A percentile compares a stretch with the other conserved stretches of the same genome.
Conservation (phyloP, 2,888 invertebrate species). For the Archips crataeganus region DNA sequence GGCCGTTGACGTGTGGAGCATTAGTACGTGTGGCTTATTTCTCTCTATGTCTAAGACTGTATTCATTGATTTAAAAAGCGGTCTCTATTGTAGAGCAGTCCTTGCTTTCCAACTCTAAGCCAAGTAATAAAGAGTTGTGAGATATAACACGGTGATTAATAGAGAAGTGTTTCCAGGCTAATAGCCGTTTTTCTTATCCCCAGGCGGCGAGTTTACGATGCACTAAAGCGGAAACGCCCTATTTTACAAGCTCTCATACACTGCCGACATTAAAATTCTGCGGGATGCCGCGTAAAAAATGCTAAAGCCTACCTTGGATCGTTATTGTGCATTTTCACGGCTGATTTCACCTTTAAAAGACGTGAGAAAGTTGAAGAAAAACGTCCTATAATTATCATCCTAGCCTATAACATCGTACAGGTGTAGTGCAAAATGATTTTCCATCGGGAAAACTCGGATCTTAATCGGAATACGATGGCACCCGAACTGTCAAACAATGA, state of each 20-base stretch:
- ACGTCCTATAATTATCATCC: too few relatives aligned
- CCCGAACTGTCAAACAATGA: too few relatives aligned
- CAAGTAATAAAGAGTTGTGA: slow-evolving; percentile 33
- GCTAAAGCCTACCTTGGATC: not conserved
- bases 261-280: not conserved
- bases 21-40: too few relatives aligned
- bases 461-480: too few relatives aligned
- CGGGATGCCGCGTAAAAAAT: slow-evolving; percentile 13
- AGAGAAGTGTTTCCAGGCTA: slow-evolving; percentile 58
- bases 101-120: slow-evolving; percentile 1
- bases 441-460: too few relatives aligned
- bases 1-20: too few relatives aligned
- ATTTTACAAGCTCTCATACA: slow-evolving; percentile 54
- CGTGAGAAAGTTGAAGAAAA: not conserved
- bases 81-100: not conserved
- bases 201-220: slow-evolving; percentile 67
- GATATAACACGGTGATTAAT: slow-evolving; percentile 43
- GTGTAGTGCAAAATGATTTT: too few relatives aligned
- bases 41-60: too few relatives aligned
- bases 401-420: too few relatives aligned
- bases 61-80: too few relatives aligned
- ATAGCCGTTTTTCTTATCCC: slow-evolving; percentile 59
- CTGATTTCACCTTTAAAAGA: not conserved
- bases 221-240: slow-evolving; percentile 65
- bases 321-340: slow-evolving; percentile 3